Evolutionary conservation across 2,888 invertebrate species (phyloP).

Genomic region (Unio pictorum): DNA sequence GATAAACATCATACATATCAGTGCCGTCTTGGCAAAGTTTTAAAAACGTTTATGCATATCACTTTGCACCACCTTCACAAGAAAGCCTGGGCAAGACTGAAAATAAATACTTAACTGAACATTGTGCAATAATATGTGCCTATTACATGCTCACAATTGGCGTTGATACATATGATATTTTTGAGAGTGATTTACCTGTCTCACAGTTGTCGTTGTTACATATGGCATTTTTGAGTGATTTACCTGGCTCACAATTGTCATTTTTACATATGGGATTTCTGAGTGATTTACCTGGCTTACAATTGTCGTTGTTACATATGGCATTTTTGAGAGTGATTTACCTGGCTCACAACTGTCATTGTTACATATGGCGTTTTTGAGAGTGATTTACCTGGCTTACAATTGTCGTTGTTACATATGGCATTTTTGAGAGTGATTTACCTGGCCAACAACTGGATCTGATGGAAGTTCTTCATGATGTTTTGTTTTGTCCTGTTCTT

Average conservation of each 20-base stretch:
- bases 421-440: constrained; percentile 31
- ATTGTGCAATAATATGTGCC: too few relatives aligned
- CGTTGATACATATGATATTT: background rate
- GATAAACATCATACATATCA: too few relatives aligned
- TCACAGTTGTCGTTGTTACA: background rate
- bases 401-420: background rate
- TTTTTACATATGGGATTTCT: background rate
- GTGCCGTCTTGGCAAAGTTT: too few relatives aligned
- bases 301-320: background rate
- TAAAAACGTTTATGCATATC: too few relatives aligned
- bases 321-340: constrained; percentile 31
- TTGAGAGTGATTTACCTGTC: constrained; percentile 56
- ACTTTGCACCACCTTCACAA: too few relatives aligned
- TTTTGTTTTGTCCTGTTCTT: constrained; percentile 7
- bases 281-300: constrained; percentile 30
- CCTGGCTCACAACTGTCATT: constrained; percentile 72
- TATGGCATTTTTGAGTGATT: constrained; percentile 2
- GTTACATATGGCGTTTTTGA: background rate
- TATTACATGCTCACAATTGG: background rate
- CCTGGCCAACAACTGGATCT: constrained; percentile 74
- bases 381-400: constrained; percentile 33
- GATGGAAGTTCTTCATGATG: constrained; percentile 66
- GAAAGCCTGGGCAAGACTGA: too few relatives aligned
- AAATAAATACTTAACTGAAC: too few relatives aligned
- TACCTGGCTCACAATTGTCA: constrained; percentile 72